Conservation (phyloP, 2,888 invertebrate genomes). For the Brachynemurus nebulosus region DNA sequence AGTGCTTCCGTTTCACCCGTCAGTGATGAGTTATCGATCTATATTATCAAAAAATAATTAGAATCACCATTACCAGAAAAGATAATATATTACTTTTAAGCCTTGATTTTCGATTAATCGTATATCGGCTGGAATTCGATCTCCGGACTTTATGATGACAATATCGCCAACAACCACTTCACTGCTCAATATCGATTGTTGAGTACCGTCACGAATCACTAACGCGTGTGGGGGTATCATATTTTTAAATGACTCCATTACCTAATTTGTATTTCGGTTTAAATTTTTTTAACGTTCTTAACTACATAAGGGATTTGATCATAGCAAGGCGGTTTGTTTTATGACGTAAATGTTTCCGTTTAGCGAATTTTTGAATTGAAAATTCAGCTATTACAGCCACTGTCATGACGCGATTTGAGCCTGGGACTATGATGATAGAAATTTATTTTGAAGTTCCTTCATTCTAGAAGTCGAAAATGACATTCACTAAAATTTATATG, state of each 20-base stretch:
- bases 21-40: conserved; percentile 79
- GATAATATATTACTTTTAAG: conserved; percentile 55
- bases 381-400: too few relatives aligned
- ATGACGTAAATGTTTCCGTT: too few relatives aligned
- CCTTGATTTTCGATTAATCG: conserved; percentile 88
- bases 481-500: too few relatives aligned
- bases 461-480: too few relatives aligned
- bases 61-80: too few relatives aligned
- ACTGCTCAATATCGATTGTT: conserved; percentile 80
- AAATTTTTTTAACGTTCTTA: too few relatives aligned
- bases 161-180: conserved; percentile 95
- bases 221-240: conserved; percentile 94
- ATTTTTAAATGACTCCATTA: conserved; percentile 99
- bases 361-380: too few relatives aligned
- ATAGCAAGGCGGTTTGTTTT: too few relatives aligned
- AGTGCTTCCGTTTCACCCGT: conserved; percentile 96
- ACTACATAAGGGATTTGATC: too few relatives aligned
- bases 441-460: too few relatives aligned
- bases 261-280: conserved; percentile 35
- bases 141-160: conserved; percentile 98
- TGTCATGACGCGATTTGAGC: too few relatives aligned
- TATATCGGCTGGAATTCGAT: conserved; percentile 96
- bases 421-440: too few relatives aligned
- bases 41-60: conserved; percentile 7
- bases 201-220: conserved; percentile 88